Conservation (phyloP, 2,113 vertebrate genomes). For the Montifringilla adamsi region DNA sequence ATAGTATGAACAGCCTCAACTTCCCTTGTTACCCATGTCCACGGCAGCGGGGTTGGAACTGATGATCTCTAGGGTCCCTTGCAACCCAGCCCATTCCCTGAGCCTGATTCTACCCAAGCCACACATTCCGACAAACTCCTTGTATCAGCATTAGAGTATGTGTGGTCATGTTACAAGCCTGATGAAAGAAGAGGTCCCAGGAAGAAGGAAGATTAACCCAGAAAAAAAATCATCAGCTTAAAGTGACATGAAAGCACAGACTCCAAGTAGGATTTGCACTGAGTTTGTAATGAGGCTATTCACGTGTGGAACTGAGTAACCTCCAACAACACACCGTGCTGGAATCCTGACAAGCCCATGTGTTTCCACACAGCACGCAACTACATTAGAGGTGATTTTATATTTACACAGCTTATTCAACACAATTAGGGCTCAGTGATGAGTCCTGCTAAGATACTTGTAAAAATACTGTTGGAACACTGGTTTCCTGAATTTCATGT, state of each 20-base stretch:
- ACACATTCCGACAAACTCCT: not conserved
- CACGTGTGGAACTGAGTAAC: not conserved
- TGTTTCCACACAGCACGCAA: not conserved
- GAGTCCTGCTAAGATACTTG: not conserved
- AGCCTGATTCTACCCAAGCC: not conserved
- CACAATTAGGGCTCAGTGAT: not conserved
- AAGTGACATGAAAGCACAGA: not conserved
- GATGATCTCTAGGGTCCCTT: not conserved
- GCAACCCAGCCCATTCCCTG: not conserved
- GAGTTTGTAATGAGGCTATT: not conserved
- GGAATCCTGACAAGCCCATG: not conserved
- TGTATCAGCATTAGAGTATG: not conserved
- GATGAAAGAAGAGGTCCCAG: not conserved
- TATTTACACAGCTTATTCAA: not conserved
- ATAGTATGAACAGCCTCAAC: not conserved
- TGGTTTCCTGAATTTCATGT: not conserved
- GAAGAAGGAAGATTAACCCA: not conserved
- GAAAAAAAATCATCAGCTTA: not conserved
- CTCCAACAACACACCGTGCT: not conserved
- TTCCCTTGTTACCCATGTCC: not conserved
- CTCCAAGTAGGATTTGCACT: not conserved
- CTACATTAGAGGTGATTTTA: not conserved
- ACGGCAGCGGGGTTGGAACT: not conserved
- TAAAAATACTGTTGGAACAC: not conserved
- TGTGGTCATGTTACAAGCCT: not conserved